These are phyloP conservation scores for Callospermophilus lateralis DNA, from an alignment of 2,113 vertebrate genomes.

Conservation along the genomic window DNA sequence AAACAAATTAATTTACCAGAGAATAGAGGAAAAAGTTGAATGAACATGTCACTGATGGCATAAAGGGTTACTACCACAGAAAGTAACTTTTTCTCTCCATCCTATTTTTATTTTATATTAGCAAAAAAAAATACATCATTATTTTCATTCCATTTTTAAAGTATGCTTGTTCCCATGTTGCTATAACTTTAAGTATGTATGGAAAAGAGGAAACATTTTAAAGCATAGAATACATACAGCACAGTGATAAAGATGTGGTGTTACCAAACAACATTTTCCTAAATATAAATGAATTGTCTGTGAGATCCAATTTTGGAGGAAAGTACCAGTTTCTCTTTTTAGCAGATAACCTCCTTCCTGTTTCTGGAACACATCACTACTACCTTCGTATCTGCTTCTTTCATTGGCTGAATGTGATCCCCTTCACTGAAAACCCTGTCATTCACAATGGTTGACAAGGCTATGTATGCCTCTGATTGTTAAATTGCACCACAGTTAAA, in stretches of 20 bases:
- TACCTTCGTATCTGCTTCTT: background rate
- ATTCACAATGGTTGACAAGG: background rate
- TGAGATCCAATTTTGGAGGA: background rate
- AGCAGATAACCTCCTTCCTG: background rate
- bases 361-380: background rate
- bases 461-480: background rate
- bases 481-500: background rate
- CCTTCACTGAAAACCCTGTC: background rate
- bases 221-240: constrained; percentile 13
- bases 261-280: background rate
- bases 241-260: background rate
- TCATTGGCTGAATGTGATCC: background rate
- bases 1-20: constrained; percentile 32
- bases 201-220: background rate
- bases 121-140: background rate
- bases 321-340: background rate
- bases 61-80: background rate
- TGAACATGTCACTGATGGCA: background rate
- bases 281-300: background rate
- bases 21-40: background rate
- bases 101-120: background rate
- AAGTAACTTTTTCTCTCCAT: background rate
- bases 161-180: background rate
- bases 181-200: background rate
- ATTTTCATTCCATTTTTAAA: background rate